phyloP scores from a whole-genome alignment of 2,888 invertebrate species.

The Poecilus cupreus region DNA sequence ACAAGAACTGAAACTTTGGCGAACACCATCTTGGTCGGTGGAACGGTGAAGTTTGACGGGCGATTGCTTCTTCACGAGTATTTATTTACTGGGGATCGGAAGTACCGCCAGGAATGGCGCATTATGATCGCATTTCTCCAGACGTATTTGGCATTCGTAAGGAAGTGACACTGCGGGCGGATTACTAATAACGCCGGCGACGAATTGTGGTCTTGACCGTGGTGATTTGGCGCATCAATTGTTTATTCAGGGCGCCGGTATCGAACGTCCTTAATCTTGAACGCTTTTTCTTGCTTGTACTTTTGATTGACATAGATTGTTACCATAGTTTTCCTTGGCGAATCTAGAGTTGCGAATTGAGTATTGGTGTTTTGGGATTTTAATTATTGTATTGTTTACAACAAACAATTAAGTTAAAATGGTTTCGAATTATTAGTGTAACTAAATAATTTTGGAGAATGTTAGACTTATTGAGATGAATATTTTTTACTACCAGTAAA shows the following conservation, averaged over 20 bases:
- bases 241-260: slow-evolving; percentile 64
- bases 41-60: slow-evolving; percentile 61
- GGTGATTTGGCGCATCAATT: slow-evolving; percentile 45
- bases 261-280: slow-evolving; percentile 49
- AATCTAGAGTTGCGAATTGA: background rate
- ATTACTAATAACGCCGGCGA: slow-evolving; percentile 37
- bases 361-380: background rate
- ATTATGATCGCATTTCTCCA: slow-evolving; percentile 64
- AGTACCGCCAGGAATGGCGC: slow-evolving; percentile 63
- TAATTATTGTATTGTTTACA: background rate
- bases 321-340: background rate
- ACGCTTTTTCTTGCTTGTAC: slow-evolving; percentile 55
- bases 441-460: background rate
- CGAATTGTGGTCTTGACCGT: slow-evolving; percentile 43
- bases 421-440: background rate
- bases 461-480: background rate
- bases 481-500: too few relatives aligned
- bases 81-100: slow-evolving; percentile 65
- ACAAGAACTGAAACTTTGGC: slow-evolving; percentile 68
- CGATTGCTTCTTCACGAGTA: slow-evolving; percentile 61
- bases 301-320: slow-evolving; percentile 55
- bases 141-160: slow-evolving; percentile 63
- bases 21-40: slow-evolving; percentile 63
- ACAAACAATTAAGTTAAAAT: background rate
- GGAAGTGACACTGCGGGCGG: slow-evolving; percentile 54